A percentile compares a stretch with the other conserved stretches of the same genome.
phyloP scores from a whole-genome alignment of 92 coral and sea anemone species.

The Zoanthus gigantus region DNA sequence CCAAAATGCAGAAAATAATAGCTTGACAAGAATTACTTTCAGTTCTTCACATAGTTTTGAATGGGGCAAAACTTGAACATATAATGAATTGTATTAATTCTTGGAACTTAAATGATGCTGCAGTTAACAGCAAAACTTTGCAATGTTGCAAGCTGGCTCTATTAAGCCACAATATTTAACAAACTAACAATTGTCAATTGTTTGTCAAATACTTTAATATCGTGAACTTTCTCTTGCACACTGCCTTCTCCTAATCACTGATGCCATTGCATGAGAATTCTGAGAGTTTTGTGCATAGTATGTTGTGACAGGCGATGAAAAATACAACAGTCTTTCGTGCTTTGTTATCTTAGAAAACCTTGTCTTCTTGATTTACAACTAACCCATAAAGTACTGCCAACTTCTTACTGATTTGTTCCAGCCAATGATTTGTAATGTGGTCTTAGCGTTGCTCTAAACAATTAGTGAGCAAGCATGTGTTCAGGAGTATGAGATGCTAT shows the following conservation, averaged over 20 bases:
- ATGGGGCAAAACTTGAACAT: not conserved
- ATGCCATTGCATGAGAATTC: not conserved
- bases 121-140: not conserved
- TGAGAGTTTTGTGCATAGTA: not conserved
- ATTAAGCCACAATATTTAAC: conserved; percentile 18
- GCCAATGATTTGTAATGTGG: not conserved
- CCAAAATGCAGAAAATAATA: not conserved
- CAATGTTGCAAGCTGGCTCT: conserved; percentile 49
- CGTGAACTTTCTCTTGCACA: not conserved
- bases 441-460: not conserved
- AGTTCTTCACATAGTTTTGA: not conserved
- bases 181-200: conserved; percentile 8
- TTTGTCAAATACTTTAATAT: not conserved
- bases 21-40: not conserved
- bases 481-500: not conserved
- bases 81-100: not conserved
- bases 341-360: not conserved
- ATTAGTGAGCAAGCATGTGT: conserved; percentile 7
- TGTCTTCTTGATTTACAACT: conserved; percentile 12
- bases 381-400: not conserved
- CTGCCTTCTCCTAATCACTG: conserved; percentile 20
- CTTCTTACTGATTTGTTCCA: not conserved
- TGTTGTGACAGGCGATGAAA: not conserved
- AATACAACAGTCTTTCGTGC: not conserved
- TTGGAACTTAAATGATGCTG: conserved; percentile 4